Evolutionary conservation across 1,140 invertebrate genomes (phyloP).

Genomic region (Dolichoris vasculosae): DNA sequence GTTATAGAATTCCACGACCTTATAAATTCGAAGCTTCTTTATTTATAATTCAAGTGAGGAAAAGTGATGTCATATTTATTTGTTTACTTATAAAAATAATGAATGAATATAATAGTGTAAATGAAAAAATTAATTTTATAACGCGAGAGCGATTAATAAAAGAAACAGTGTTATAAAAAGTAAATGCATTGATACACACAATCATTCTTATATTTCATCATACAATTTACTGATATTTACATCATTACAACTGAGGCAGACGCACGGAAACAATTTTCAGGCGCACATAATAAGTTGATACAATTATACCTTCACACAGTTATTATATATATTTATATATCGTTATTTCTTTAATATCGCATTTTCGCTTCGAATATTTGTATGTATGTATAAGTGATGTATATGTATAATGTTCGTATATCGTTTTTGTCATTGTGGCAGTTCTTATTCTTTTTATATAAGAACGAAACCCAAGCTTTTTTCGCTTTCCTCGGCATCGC

Average conservation of each 20-base stretch:
- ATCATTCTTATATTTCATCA: slow-evolving; percentile 42
- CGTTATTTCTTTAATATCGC: slow-evolving; percentile 59
- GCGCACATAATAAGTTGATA: slow-evolving; percentile 56
- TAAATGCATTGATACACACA: slow-evolving; percentile 47
- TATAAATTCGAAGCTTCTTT: neutral
- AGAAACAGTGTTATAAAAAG: slow-evolving; percentile 34
- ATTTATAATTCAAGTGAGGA: neutral
- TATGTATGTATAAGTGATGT: slow-evolving; percentile 64
- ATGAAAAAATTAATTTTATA: slow-evolving; percentile 24
- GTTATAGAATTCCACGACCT: neutral
- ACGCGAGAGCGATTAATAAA: slow-evolving; percentile 15
- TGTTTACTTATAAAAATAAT: slow-evolving; percentile 12
- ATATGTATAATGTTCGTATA: slow-evolving; percentile 60
- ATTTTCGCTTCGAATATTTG: slow-evolving; percentile 59
- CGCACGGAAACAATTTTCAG: slow-evolving; percentile 47
- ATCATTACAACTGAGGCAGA: slow-evolving; percentile 46
- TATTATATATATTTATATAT: slow-evolving; percentile 58
- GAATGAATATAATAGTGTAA: slow-evolving; percentile 20
- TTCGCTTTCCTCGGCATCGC: slow-evolving; percentile 2
- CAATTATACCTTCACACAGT: slow-evolving; percentile 66
- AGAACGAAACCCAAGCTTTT: neutral
- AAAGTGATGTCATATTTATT: slow-evolving; percentile 30
- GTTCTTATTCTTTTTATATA: slow-evolving; percentile 11
- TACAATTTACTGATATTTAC: slow-evolving; percentile 53
- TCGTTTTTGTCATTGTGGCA: slow-evolving; percentile 39